Evolutionary conservation across 2,113 vertebrate species (phyloP), one percentile per base, ranked within the genome.

Genomic region (Todiramphus saurophagus): DNA sequence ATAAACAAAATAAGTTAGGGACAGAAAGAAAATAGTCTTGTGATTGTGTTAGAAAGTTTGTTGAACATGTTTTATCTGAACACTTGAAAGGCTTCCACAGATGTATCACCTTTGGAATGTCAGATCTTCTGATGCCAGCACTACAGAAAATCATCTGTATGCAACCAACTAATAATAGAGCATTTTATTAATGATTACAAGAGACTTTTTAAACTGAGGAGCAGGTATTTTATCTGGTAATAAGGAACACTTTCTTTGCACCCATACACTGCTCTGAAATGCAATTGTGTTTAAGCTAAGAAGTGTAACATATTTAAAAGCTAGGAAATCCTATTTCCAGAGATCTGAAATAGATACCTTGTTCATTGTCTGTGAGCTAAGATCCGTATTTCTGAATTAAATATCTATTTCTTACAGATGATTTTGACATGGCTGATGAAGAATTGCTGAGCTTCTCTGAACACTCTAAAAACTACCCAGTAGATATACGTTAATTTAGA

Each of bases 1-100:
- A 98, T 96, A 98, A 98, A 98, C 97, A 97, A 97, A 98, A 96
- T 80, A 87, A 90, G 27, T 91, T 92, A 80, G 81, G 64, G 77
- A 96, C 78, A 96, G 90, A 87, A 97, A 98, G 94, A 97, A 98
- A 98, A 97, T 97, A 98, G 96, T 97, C 95, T 97, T 94, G 93
- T 97, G 96, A 98, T 98, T 97, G 97, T 96, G 92, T 93, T 97
- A 96, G 97, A 96, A 97, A 92, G 88, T 44, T 97, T 96, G 90
- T 95, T 87, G 72, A 92, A 77, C 66, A n/a, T 77, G 89, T 58
- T 96, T 97, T 96, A 73, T 96, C 80, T 87, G 72, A 95, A 94
- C 58, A 55, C 93, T 77, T 97, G 96, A 91, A 97, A 97, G 96
- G 51, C 90, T 97, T 97, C 87, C 80, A 97, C 96, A 97, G 97